Percentiles rank a stretch among this genome's conserved stretches.
Conservation (phyloP, 2,113 vertebrate species). For the Eurystomus gularis region DNA sequence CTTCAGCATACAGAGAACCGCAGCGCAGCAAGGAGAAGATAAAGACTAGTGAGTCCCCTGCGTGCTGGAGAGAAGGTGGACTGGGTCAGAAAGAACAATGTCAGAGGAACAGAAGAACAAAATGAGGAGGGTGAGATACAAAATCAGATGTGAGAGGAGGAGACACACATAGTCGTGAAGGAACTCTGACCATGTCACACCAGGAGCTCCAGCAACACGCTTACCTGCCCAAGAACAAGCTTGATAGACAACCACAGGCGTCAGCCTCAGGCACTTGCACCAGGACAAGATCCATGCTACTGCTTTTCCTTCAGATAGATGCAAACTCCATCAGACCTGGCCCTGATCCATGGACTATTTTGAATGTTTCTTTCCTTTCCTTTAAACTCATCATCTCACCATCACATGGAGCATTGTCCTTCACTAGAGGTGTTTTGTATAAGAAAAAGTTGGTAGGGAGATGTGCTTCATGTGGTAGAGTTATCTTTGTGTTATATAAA, state of each 20-base stretch:
- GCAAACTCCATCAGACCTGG: background rate
- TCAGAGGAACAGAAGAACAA: background rate
- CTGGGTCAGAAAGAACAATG: background rate
- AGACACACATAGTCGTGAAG: background rate
- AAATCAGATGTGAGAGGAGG: background rate
- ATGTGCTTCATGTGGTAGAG: background rate
- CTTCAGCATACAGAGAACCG: background rate
- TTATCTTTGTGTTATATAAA: background rate
- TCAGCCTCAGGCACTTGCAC: background rate
- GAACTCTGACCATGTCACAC: background rate
- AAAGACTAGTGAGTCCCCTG: background rate
- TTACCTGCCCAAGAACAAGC: background rate
- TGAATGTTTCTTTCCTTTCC: background rate
- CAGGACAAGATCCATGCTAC: background rate
- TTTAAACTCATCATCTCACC: background rate
- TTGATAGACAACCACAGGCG: fast-evolving
- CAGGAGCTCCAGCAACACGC: background rate
- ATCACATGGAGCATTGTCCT: background rate
- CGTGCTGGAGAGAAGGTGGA: background rate
- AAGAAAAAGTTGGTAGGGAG: background rate
- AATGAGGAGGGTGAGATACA: background rate
- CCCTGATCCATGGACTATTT: background rate
- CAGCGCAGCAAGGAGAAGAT: background rate
- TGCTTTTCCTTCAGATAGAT: background rate
- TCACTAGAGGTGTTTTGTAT: background rate